phyloP scores from a whole-genome alignment of 2,113 vertebrate species.

The Euleptes europaea region DNA sequence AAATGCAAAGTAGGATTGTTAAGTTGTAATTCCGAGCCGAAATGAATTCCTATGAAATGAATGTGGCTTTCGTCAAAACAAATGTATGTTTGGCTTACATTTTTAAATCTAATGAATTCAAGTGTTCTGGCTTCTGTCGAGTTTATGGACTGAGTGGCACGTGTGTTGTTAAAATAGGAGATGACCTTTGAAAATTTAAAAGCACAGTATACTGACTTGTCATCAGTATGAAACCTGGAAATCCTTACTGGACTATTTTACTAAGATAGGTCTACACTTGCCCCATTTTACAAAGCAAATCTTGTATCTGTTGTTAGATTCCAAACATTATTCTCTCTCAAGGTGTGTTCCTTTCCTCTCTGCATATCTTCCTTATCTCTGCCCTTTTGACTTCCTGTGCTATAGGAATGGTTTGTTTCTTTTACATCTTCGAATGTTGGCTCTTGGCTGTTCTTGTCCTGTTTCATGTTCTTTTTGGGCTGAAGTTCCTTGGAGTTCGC shows the following conservation, averaged over 20 bases:
- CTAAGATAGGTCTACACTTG: not conserved
- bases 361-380: not conserved
- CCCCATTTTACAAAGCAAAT: not conserved
- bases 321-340: not conserved
- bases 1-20: not conserved
- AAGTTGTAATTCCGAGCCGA: not conserved
- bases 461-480: not conserved
- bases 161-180: not conserved
- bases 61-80: not conserved
- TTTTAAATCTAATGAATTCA: constrained; percentile 12
- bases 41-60: not conserved
- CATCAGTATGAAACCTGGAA: not conserved
- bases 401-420: not conserved
- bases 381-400: not conserved
- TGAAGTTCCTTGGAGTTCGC: not conserved
- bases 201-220: not conserved
- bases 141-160: not conserved
- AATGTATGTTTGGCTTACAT: constrained; percentile 4
- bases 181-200: constrained; percentile 1
- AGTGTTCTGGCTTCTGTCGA: not conserved
- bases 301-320: not conserved
- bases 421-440: not conserved
- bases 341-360: not conserved
- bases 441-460: not conserved
- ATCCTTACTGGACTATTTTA: not conserved